Base-by-base conservation (phyloP, 1,140 invertebrate genomes). In the Elysia chlorotica region DNA sequence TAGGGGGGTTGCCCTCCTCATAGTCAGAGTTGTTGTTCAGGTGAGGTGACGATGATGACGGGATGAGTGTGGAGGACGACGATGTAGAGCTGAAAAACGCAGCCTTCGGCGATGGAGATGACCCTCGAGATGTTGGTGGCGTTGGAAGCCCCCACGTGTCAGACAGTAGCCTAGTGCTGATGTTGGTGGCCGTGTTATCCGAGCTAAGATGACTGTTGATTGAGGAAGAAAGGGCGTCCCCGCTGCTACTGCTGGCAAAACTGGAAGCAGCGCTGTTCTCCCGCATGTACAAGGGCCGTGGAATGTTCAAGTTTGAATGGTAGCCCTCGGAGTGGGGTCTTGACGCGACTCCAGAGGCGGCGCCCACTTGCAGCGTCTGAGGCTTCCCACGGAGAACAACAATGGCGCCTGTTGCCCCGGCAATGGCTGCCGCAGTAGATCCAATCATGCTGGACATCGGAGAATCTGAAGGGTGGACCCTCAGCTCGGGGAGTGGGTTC, bases 181-280 rank as follows among this genome's bases (percentile, higher is more conserved):
- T n/a, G n/a, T n/a, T n/a, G n/a, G n/a, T n/a, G 5, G n/a, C 25
- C n/a, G 19, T 37, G 30, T 48, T 30, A 19, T 79, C 79, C 5
- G 76, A 77, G 21, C 74, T 74, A n/a, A 41, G 59, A 1, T 73
- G 71, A 74, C 74, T 78, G 63, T 78, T 73, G 33, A 67, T 48
- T 19, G 79, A 73, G 19, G 80, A 75, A 14, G 80, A 78, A 6
- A 76, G 54, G 48, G 65, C 69, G n/a, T n/a, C n/a, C n/a, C n/a
- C n/a, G n/a, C n/a, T n/a, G n/a, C n/a, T n/a, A n/a, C n/a, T n/a
- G n/a, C n/a, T n/a, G n/a, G n/a, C n/a, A n/a, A n/a, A n/a, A 76
- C 74, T 79, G 62, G 71, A 74, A 38, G 76, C 73, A n/a, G 59
- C 36, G 67, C 80, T 82, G 74, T 76, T 80, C 65, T 82, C 76